Percentiles rank a stretch among this genome's conserved stretches.
These are phyloP conservation scores for Antitype chi DNA, from an alignment of 2,888 invertebrate species.

Conservation along the genomic window DNA sequence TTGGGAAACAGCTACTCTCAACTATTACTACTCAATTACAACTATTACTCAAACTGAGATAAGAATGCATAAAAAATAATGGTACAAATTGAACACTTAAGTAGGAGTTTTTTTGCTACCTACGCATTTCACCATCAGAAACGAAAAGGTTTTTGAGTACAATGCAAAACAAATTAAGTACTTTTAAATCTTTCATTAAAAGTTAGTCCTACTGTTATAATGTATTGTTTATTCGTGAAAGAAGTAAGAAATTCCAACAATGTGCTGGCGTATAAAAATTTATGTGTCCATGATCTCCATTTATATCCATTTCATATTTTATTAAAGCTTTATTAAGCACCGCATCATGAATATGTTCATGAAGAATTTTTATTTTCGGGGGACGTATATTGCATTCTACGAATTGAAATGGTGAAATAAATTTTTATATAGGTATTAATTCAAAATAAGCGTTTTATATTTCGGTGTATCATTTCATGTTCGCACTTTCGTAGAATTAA, in stretches of 20 bases:
- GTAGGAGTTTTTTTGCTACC: background rate
- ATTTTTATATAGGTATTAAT: background rate
- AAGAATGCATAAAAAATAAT: background rate
- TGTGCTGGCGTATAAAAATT: background rate
- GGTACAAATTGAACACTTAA: background rate
- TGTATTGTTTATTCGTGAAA: background rate
- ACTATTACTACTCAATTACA: too few species aligned
- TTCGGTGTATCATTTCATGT: background rate
- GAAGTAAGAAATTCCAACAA: background rate
- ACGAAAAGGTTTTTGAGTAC: too few species aligned
- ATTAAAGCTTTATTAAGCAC: background rate
- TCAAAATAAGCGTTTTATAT: background rate
- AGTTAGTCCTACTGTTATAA: background rate
- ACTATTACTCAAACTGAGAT: background rate
- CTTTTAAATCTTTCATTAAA: background rate
- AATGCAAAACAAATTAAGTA: background rate
- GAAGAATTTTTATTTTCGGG: background rate
- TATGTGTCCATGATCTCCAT: background rate
- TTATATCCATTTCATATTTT: constrained; percentile 13
- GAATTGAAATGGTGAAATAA: background rate
- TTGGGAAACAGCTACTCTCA: too few species aligned
- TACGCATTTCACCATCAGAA: too few species aligned
- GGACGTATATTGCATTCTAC: constrained; percentile 6
- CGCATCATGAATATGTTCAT: background rate
- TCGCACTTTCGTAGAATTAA: background rate